A percentile compares a stretch with the other conserved stretches of the same genome.
phyloP scores from a whole-genome alignment of 2,797 vertebrate genomes.

The Merluccius polli region DNA sequence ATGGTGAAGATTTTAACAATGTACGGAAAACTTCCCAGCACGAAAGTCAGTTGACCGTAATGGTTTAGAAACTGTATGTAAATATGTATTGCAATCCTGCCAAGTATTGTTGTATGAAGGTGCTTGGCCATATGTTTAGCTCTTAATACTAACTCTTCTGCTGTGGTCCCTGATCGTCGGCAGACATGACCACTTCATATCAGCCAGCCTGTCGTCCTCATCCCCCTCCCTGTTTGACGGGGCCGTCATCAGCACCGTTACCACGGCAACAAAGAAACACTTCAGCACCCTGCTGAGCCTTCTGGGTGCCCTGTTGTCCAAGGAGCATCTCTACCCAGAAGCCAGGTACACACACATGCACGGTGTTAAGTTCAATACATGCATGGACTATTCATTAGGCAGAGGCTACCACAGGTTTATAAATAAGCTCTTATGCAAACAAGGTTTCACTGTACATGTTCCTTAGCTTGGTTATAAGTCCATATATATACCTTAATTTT shows the following conservation, averaged over 20 bases:
- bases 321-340: constrained; percentile 88
- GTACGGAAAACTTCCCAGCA: too few species aligned
- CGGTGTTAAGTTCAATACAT: background rate
- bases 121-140: background rate
- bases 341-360: constrained; percentile 74
- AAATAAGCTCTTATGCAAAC: background rate
- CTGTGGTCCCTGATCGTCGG: background rate
- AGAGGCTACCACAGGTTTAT: too few species aligned
- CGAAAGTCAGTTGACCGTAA: background rate
- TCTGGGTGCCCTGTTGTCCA: constrained; percentile 84
- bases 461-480: too few species aligned
- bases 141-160: background rate
- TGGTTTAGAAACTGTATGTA: background rate
- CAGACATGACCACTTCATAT: constrained; percentile 98
- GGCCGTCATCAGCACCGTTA: constrained; percentile 98
- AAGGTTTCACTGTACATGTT: too few species aligned
- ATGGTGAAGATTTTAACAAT: background rate
- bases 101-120: background rate
- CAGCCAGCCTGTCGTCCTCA: constrained; percentile 95
- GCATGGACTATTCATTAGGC: background rate
- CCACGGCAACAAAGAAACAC: constrained; percentile 98
- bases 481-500: background rate
- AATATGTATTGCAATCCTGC: background rate
- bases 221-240: constrained; percentile 96
- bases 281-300: constrained; percentile 92